Evolutionary conservation across 2,888 invertebrate species (phyloP), one percentile per base, ranked within the genome.

Genomic region (Lasioglossum leucozonium): DNA sequence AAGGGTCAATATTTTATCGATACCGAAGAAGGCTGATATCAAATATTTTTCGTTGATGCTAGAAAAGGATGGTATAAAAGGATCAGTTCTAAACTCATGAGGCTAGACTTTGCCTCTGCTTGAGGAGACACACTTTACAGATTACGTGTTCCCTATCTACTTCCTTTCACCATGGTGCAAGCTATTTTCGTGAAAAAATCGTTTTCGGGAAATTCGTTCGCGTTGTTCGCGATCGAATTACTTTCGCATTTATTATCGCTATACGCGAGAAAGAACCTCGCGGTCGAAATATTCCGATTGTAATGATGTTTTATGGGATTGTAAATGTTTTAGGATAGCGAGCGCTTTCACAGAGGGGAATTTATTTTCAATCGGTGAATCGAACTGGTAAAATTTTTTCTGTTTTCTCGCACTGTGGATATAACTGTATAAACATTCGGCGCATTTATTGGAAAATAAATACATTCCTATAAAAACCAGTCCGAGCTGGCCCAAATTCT

Each of bases 1-100:
- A 75, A 71, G 71, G 82, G 82, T 82, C 81, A 82, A 82, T 58
- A 74, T 82, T 82, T 82, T 82, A 82, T 81, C 82, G 82, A 75
- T 72, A 62, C 40, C 71, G 58, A 62, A 40, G 40, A 51, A 30
- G 47, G 26, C 81, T 51, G 71, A 51, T 62, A 71, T 81, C 58
- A 75, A 81, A 71, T 82, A 62, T 62, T 51, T 74, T 72, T 69
- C 82, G 74, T 30, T 51, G 58, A 81, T 75, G 71, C 4, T 47
- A 62, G 40, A 81, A 73, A 44, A 42, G 37, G 37, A 69, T 42
- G 3, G n/a, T 18, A 58, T 42, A 34, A 75, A 42, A 13, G 44
- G 16, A 67, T 44, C 77, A 11, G 67, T 26, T 69, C 34, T 18
- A 37, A 37, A 37, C 34, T 42, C 26, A 47, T 3, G 37, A 16